Conservation (phyloP, 1,140 invertebrate species). For the Drosophila subpulchrella region DNA sequence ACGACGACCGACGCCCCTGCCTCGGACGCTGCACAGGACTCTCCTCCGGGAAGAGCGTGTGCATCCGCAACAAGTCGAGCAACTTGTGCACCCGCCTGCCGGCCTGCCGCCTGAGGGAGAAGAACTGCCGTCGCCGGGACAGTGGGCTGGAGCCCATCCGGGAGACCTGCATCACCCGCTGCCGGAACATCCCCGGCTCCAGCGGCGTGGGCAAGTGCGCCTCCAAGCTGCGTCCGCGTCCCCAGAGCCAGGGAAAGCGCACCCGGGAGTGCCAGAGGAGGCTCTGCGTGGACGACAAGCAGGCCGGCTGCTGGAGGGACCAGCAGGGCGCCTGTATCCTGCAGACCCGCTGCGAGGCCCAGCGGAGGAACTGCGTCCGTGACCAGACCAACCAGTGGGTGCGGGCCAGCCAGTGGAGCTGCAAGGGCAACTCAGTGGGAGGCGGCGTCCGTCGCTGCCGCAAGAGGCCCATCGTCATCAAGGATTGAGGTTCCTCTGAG, state of each 20-base stretch:
- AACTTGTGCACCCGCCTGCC: constrained; percentile 60
- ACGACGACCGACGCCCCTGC: constrained; percentile 22
- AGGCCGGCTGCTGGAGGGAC: constrained; percentile 41
- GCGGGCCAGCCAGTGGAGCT: constrained; percentile 27
- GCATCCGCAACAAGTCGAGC: constrained; percentile 35
- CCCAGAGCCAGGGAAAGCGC: constrained; percentile 12
- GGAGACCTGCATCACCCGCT: constrained; percentile 17
- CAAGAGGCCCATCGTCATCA: constrained; percentile 6
- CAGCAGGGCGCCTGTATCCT: constrained; percentile 21
- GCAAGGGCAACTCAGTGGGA: constrained; percentile 4
- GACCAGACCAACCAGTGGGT: constrained; percentile 27
- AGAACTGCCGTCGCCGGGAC: constrained; percentile 53
- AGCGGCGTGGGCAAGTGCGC: constrained; percentile 50
- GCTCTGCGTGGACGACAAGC: constrained; percentile 40
- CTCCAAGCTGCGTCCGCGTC: not conserved
- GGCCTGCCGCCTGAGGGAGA: constrained; percentile 56
- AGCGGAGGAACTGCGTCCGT: constrained; percentile 26
- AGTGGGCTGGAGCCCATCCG: constrained; percentile 21
- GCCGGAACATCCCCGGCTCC: constrained; percentile 35
- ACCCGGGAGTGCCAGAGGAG: constrained; percentile 23
- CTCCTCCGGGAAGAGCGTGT: constrained; percentile 28
- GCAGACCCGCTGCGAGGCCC: constrained; percentile 44
- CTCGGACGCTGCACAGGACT: constrained; percentile 48
- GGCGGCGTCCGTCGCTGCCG: constrained; percentile 28
- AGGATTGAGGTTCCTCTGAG: constrained; percentile 15